Percentiles rank a stretch among this genome's conserved stretches.
phyloP scores from a whole-genome alignment of 2,113 vertebrate genomes.

The Vombatus ursinus region DNA sequence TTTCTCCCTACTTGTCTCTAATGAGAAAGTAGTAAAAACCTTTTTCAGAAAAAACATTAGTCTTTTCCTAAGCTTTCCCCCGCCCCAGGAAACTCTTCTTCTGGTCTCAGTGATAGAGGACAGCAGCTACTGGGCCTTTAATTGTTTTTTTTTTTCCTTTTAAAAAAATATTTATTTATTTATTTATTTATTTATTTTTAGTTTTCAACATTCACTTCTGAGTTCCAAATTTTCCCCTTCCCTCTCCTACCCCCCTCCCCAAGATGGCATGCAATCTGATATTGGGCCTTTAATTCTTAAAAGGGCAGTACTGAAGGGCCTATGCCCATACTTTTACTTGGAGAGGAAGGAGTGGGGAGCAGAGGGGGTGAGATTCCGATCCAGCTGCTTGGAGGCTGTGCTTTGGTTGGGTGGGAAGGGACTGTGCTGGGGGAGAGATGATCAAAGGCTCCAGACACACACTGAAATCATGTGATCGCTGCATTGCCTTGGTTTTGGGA shows the following conservation, averaged over 20 bases:
- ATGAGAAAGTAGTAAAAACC: conserved; percentile 26
- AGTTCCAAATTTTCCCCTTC: no score
- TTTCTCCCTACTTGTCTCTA: conserved; percentile 20
- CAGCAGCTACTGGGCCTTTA: not conserved
- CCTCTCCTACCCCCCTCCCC: no score
- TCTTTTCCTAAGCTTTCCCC: not conserved
- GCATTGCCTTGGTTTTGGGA: conserved; percentile 41
- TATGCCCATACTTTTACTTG: not conserved
- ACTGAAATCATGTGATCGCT: conserved; percentile 26
- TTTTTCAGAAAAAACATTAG: conserved; percentile 36
- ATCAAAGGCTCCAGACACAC: not conserved
- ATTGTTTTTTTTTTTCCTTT: not conserved
- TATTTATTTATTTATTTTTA: no score
- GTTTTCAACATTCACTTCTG: no score
- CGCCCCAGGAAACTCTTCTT: conserved; percentile 25
- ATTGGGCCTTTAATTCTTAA: not conserved
- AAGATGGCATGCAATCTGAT: no score
- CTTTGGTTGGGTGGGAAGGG: conserved; percentile 1
- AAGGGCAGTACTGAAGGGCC: not conserved
- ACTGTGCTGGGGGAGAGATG: not conserved
- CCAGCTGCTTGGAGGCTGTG: not conserved
- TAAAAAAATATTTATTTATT: no score
- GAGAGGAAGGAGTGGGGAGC: not conserved
- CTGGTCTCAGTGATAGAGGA: not conserved
- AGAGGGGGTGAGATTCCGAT: not conserved